Conservation (phyloP, 1,140 invertebrate species). For the Tribolium madens region DNA sequence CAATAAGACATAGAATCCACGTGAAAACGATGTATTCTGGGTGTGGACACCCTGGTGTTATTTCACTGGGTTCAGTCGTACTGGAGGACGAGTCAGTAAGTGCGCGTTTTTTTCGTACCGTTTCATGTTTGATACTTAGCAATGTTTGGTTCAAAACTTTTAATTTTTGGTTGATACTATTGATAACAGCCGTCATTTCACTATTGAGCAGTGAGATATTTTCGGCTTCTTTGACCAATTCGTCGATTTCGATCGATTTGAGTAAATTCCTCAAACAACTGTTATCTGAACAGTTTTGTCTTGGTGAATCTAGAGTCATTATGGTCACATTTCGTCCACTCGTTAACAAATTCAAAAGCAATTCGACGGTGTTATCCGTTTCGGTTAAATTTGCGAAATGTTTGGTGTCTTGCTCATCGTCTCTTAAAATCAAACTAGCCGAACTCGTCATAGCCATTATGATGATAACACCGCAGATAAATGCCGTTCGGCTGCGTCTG, state of each 20-base stretch:
- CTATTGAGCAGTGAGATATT: conserved; percentile 45
- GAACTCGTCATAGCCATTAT: conserved; percentile 79
- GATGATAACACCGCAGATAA: conserved; percentile 84
- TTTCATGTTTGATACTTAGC: background rate
- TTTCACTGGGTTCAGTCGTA: no score
- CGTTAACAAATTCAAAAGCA: conserved; percentile 2
- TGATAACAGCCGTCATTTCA: conserved; percentile 41
- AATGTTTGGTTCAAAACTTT: conserved; percentile 22
- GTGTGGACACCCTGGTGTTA: conserved; percentile 58
- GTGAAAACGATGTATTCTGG: conserved; percentile 94
- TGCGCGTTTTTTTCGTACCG: background rate
- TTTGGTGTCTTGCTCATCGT: background rate
- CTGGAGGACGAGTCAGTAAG: no score
- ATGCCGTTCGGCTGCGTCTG: conserved; percentile 76
- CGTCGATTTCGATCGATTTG: conserved; percentile 31
- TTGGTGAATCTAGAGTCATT: background rate
- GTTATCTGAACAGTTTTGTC: conserved; percentile 17
- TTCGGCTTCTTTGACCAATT: conserved; percentile 42
- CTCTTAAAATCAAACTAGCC: conserved; percentile 57
- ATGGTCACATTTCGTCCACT: background rate
- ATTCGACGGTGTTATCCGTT: conserved; percentile 16
- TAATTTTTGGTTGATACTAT: conserved; percentile 44
- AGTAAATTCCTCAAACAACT: background rate
- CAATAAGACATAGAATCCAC: conserved; percentile 92
- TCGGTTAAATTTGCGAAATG: no score